Evolutionary conservation across 2,113 vertebrate species (phyloP), one percentile per base, ranked within the genome.

Genomic region (Python bivittatus): DNA sequence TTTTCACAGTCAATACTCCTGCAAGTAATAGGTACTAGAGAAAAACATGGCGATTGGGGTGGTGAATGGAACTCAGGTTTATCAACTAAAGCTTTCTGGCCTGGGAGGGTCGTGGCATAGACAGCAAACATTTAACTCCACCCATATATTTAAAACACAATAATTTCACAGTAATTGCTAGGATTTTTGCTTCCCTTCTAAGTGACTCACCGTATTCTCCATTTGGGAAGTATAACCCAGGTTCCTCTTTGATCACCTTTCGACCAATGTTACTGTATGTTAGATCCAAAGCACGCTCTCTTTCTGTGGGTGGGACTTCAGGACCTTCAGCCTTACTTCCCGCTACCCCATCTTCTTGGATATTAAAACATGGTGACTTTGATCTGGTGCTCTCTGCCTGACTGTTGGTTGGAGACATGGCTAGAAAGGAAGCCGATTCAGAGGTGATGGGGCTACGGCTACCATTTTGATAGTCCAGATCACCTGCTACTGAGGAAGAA

Each of bases 271-370:
- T 98, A 91, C 98, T 97, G 0, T 98, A 98, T 0, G 99, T 98
- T 94, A 99, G 98, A 98, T 99, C 99, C 95, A 99, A 97, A 92
- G 99, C 98, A 44, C 98, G 97, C 0, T 98, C 97, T n/a, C 98
- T 98, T 97, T 99, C 99, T 17, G 95, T 13, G 88, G 95, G 89
- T 0, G 92, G 44, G 0, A 3, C 96, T 42, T 98, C 98, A 0
- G 96, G 68, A 60, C 94, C 91, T 52, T 99, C 98, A 0, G 93
- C 23, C 92, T 97, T 99, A 29, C 52, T 92, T 27, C 95, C 91
- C 0, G 8, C 60, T 20, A 61, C 96, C 0, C 91, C 2, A 4
- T 97, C 97, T 88, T 98, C 98, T 10, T 98, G 98, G 90, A 6
- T 95, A 86, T 90, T 96, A 13, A 97, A 96, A 94, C 97, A 97